Base-by-base conservation (phyloP, 2,888 invertebrate species). In the Papilio demoleus region DNA sequence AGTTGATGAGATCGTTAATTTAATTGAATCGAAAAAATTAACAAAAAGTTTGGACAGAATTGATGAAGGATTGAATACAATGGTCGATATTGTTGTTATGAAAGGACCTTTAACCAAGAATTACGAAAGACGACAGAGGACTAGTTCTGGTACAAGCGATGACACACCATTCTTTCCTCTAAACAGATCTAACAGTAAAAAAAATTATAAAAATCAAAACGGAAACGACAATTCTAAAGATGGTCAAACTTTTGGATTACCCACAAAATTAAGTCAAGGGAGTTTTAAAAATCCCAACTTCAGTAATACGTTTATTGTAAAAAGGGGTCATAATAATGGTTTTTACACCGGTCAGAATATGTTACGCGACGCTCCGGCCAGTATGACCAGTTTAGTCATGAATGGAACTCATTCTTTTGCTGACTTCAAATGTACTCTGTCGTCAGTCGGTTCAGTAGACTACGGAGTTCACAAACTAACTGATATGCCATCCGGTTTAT, bases 31-130 rank as follows among this genome's bases (percentile, higher is more conserved):
- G 1, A 93, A 94, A 65, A 93, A 94, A 63, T 82, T 95, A 53
- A 95, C 96, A 0, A 97, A 97, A 85, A 97, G 97, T 74, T 85
- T 97, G 60, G 97, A 97, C 74, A 93, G 96, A 68, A 95, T 97
- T 50, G 96, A 96, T 79, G 94, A 94, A 81, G 95, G 96, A 19
- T 82, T 96, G 27, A 94, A 96, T 77, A 93, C 95, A 0, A 94
- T 96, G 93, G 94, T 96, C 0, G 95, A 95, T 77, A 95, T 96
- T 42, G 94, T 96, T 0, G 92, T 96, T 72, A 93, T 94, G n/a
- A 87, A 93, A 5, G 93, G 94, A 68, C 93, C 94, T 17, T n/a
- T 56, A 4, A 81, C 81, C 2, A 90, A 89, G 88, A 85, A 91
- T 36, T 92, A 91, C 67, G 91, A 90, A 68, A 85, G 85, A 75